A percentile compares a stretch with the other conserved stretches of the same genome.
Conservation (phyloP, 2,888 invertebrate species). For the Pristionchus mayeri region DNA sequence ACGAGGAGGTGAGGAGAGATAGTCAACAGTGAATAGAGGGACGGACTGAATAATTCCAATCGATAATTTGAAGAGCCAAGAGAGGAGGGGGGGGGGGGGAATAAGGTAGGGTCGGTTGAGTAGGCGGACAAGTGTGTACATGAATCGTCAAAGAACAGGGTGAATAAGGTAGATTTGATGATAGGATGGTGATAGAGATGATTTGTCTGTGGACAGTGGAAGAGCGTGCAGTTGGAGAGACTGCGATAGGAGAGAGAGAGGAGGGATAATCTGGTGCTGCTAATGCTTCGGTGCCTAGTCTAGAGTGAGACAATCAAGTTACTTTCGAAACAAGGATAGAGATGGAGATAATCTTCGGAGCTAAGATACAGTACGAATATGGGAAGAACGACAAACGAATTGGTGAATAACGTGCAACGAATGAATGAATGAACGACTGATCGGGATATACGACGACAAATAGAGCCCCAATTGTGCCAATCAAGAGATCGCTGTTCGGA, state of each 20-base stretch:
- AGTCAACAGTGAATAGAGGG: no score
- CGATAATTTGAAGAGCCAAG: no score
- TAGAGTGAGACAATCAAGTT: constrained; percentile 30
- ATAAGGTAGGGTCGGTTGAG: neutral
- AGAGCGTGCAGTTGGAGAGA: neutral
- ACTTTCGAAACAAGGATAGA: neutral
- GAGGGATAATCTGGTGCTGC: neutral
- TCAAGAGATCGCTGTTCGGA: constrained; percentile 11
- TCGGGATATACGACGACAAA: neutral
- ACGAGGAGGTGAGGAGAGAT: no score
- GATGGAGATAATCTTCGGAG: neutral
- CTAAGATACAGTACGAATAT: neutral
- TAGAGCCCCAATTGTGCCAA: neutral
- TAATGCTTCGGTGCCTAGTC: constrained; percentile 6
- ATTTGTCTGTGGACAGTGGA: neutral
- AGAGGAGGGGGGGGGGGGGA: neutral
- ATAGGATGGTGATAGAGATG: neutral
- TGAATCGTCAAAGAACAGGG: neutral
- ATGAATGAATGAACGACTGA: neutral
- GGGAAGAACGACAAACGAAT: constrained; percentile 31
- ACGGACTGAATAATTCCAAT: no score
- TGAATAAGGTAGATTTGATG: neutral
- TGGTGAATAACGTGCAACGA: neutral
- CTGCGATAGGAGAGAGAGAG: neutral
- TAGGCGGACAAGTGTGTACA: neutral